Evolutionary conservation across 2,888 invertebrate genomes (phyloP).

Genomic region (Mantis religiosa): DNA sequence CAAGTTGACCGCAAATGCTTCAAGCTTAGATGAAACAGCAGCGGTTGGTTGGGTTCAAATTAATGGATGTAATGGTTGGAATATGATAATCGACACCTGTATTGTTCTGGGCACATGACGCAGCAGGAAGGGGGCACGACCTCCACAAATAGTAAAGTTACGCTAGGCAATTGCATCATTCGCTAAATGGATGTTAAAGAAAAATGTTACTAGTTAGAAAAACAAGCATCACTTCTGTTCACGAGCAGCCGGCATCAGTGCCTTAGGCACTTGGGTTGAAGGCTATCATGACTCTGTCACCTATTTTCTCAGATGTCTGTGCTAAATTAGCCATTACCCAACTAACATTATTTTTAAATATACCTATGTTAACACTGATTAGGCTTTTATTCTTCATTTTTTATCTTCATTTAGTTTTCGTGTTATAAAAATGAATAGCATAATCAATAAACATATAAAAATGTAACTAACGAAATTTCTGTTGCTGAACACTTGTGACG

Average conservation of each 20-base stretch:
- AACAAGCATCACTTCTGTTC: not conserved
- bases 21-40: not conserved
- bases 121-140: not conserved
- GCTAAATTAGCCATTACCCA: too few species aligned
- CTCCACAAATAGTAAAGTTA: not conserved
- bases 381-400: too few species aligned
- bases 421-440: too few species aligned
- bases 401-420: too few species aligned
- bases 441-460: too few species aligned
- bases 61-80: not conserved
- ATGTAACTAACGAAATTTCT: too few species aligned
- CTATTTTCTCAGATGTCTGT: not conserved
- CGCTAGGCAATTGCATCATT: not conserved
- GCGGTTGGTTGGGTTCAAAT: not conserved
- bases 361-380: not conserved
- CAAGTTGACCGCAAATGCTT: not conserved
- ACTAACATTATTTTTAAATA: too few species aligned
- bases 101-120: not conserved
- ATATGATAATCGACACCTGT: not conserved
- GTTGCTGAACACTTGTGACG: too few species aligned
- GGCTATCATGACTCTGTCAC: not conserved
- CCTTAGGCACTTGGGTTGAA: not conserved
- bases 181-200: not conserved
- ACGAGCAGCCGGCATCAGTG: not conserved
- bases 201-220: not conserved